phyloP scores from a whole-genome alignment of 2,797 vertebrate species.

The Diplodus puntazzo region DNA sequence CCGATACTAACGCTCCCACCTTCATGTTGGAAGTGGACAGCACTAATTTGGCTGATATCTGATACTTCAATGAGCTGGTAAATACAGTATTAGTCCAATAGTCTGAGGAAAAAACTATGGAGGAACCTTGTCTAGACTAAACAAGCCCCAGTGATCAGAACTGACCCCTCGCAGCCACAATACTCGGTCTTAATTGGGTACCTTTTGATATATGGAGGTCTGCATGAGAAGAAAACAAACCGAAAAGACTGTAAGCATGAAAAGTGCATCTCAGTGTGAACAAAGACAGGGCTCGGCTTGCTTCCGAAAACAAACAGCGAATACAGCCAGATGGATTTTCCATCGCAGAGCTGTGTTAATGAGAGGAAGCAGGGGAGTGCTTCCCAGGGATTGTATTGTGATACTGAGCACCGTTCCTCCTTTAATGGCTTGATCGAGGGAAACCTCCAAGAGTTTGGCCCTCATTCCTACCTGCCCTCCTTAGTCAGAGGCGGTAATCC shows the following conservation, averaged over 20 bases:
- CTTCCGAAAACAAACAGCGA: slow-evolving; percentile 85
- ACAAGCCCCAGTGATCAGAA: slow-evolving; percentile 40
- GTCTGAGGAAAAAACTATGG: slow-evolving; percentile 3
- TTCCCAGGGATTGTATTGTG: slow-evolving; percentile 86
- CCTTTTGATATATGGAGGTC: slow-evolving; percentile 32
- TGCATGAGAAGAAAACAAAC: slow-evolving; percentile 70
- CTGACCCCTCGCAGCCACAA: slow-evolving; percentile 37
- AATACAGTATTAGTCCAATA: neutral
- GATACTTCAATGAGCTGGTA: neutral
- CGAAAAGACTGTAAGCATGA: slow-evolving; percentile 61
- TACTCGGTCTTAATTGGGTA: slow-evolving; percentile 26
- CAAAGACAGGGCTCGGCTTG: slow-evolving; percentile 81
- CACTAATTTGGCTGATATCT: neutral
- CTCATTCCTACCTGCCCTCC: slow-evolving; percentile 56
- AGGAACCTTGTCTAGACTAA: slow-evolving; percentile 49
- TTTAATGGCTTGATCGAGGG: slow-evolving; percentile 69
- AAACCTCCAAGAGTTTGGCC: slow-evolving; percentile 77
- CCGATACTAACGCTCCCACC: neutral
- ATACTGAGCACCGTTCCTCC: slow-evolving; percentile 67
- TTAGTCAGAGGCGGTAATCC: slow-evolving; percentile 66
- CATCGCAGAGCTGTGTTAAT: slow-evolving; percentile 82
- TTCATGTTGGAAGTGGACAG: neutral
- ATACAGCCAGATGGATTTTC: slow-evolving; percentile 84
- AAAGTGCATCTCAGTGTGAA: slow-evolving; percentile 79
- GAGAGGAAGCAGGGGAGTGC: slow-evolving; percentile 84